Evolutionary conservation across 2,888 invertebrate genomes (phyloP).

Genomic region (Phrixothrix hirtus): DNA sequence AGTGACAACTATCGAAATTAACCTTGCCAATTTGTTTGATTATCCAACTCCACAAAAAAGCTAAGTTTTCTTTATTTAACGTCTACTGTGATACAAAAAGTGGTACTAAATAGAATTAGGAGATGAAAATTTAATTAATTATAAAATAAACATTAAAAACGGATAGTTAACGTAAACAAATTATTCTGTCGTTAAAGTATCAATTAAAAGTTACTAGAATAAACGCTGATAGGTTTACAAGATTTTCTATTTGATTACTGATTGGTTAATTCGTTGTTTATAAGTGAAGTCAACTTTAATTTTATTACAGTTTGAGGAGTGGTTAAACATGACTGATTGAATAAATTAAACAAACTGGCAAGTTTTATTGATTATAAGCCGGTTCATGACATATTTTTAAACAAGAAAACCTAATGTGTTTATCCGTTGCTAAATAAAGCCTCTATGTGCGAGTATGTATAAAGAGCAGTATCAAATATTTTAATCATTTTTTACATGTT

Average conservation of each 20-base stretch:
- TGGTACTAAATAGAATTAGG: not conserved
- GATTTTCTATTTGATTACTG: constrained; percentile 11
- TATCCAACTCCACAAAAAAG: too few species aligned
- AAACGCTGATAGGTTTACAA: constrained; percentile 18
- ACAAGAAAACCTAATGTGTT: not conserved
- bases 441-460: not conserved
- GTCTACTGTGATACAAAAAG: not conserved
- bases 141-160: constrained; percentile 2
- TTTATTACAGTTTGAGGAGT: constrained; percentile 20
- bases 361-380: constrained; percentile 5
- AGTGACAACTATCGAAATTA: too few species aligned
- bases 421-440: not conserved
- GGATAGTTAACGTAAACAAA: constrained; percentile 13
- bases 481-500: too few species aligned
- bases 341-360: constrained; percentile 17
- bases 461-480: constrained; percentile 1
- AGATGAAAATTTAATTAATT: constrained; percentile 19
- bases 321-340: constrained; percentile 21
- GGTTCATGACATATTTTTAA: constrained; percentile 10
- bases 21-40: too few species aligned
- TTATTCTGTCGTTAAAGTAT: constrained; percentile 15
- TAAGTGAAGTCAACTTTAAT: constrained; percentile 11
- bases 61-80: too few species aligned
- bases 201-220: constrained; percentile 21
- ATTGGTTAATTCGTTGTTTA: constrained; percentile 12